phyloP scores from a whole-genome alignment of 2,797 vertebrate genomes.

The Microctenopoma stevenorrisi region DNA sequence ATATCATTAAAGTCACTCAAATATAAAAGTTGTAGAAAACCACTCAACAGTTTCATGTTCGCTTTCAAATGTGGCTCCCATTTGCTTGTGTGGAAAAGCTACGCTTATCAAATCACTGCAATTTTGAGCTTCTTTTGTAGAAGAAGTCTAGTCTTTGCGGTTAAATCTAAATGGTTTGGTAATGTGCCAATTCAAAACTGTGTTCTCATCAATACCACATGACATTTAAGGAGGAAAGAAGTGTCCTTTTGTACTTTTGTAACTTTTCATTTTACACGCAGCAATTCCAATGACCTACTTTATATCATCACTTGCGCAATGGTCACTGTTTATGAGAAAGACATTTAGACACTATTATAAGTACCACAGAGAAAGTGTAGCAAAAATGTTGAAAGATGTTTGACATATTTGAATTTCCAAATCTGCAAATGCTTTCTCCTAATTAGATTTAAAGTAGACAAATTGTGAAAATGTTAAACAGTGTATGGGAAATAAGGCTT shows the following conservation, averaged over 20 bases:
- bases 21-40: background rate
- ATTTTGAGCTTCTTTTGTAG: background rate
- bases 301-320: constrained; percentile 16
- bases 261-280: background rate
- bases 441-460: background rate
- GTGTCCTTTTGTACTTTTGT: background rate
- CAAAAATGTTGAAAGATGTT: background rate
- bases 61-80: background rate
- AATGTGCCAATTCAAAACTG: background rate
- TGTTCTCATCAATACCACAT: background rate
- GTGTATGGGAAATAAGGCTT: background rate
- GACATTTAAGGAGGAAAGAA: constrained; percentile 11
- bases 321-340: background rate
- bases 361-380: background rate
- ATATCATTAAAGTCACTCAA: background rate
- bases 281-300: background rate
- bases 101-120: background rate
- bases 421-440: too few species aligned
- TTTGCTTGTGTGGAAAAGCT: background rate
- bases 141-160: background rate
- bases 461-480: background rate
- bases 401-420: too few species aligned
- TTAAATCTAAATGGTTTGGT: background rate
- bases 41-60: background rate
- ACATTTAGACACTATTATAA: constrained; percentile 35